These are phyloP conservation scores for Speoplatyrhinus poulsoni DNA, from an alignment of 2,113 vertebrate species.

Conservation along the genomic window DNA sequence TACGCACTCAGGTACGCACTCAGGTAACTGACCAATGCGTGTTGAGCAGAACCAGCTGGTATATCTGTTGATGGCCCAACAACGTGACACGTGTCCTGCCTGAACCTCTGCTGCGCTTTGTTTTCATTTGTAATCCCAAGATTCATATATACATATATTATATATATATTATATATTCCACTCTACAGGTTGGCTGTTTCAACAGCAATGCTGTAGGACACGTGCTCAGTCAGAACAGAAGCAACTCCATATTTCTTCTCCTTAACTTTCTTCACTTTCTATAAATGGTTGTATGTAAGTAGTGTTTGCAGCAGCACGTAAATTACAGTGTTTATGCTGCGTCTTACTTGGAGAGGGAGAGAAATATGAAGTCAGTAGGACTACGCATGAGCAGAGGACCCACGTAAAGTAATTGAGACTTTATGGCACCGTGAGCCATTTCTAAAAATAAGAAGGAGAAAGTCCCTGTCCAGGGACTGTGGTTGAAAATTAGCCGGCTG, in stretches of 20 bases:
- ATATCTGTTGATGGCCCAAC: too few species aligned
- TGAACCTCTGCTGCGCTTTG: too few species aligned
- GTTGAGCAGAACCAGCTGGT: too few species aligned
- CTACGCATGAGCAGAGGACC: not conserved
- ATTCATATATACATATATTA: too few species aligned
- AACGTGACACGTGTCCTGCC: too few species aligned
- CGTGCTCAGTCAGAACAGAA: constrained; percentile 3
- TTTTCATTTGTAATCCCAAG: too few species aligned
- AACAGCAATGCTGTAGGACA: not conserved
- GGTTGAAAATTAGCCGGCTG: too few species aligned
- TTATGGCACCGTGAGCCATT: not conserved
- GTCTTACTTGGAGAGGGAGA: not conserved
- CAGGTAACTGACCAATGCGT: too few species aligned
- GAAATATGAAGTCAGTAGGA: not conserved
- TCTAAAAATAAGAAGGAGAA: too few species aligned
- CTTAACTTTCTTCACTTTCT: constrained; percentile 32
- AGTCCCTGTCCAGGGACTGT: too few species aligned
- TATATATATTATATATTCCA: too few species aligned
- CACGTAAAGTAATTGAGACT: not conserved
- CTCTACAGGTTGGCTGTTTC: not conserved
- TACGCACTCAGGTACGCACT: too few species aligned
- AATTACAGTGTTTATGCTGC: constrained; percentile 57
- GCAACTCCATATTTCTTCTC: constrained; percentile 53
- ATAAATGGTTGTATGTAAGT: constrained; percentile 64
- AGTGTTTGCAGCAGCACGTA: constrained; percentile 59